Evolutionary conservation across 2,888 invertebrate species (phyloP), one percentile per base, ranked within the genome.

Genomic region (Chorisops tibialis): DNA sequence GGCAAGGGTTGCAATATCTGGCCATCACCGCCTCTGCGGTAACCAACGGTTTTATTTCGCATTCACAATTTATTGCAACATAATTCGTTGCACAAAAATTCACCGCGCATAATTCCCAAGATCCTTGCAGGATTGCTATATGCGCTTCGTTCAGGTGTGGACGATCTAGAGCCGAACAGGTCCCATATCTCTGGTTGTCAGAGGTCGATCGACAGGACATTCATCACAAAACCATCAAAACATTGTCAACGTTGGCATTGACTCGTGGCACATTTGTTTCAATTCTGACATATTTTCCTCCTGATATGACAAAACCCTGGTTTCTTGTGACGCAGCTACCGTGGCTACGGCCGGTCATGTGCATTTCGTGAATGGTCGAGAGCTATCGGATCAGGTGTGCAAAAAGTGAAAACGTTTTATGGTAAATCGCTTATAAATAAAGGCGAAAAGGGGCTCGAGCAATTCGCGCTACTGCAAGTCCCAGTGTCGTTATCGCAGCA

Each of bases 191-290:
- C 7, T 30, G 30, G 3, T 41, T 41, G 41, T 41, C 41, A 41
- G 22, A 35, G 21, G 41, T 51, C 60, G 45, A 43, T 37, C 5
- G 45, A 41, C 60, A 65, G 62, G 60, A 58, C 62, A 65, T 65
- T 51, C 51, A 65, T 65, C 65, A 62, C 62, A 62, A 65, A 65
- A 65, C 62, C 62, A 65, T 65, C 65, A 65, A 65, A 65, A 65
- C 47, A 60, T 51, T 65, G 65, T 65, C 62, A 65, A 58, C 54
- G 54, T 56, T 43, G 30, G 56, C 56, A 56, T 18, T 43, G 45
- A 56, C 56, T 56, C 43, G 56, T 56, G 45, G 43, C 56, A 56
- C 56, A 56, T 56, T 56, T 56, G 43, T 56, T 56, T 56, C 45
- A 30, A 14, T 24, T 24, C 14, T 24, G 30, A 54, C 54, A 43